Percentiles rank a stretch among this genome's conserved stretches.
phyloP scores from a whole-genome alignment of 2,797 vertebrate species.

The Dicrostonyx torquatus region DNA sequence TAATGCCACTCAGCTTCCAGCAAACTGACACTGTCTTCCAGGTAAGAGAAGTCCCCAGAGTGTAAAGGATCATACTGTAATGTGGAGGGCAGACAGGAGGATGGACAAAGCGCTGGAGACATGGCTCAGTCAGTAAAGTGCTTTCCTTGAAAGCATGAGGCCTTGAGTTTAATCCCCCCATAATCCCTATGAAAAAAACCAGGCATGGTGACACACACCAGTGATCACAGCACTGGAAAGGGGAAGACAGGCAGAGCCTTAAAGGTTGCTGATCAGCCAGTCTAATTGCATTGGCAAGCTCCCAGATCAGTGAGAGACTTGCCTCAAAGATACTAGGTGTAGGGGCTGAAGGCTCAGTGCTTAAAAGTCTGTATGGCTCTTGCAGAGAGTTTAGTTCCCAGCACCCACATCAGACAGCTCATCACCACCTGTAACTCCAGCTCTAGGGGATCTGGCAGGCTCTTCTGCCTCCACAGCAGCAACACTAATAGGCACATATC shows the following conservation, averaged over 20 bases:
- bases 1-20: background rate
- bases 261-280: background rate
- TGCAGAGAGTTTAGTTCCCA: background rate
- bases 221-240: background rate
- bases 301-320: background rate
- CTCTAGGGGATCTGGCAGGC: background rate
- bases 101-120: background rate
- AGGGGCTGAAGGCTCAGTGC: background rate
- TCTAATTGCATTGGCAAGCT: background rate
- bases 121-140: background rate
- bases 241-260: background rate
- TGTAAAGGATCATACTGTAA: rapidly evolving
- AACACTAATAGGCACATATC: background rate
- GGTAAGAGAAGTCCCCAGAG: background rate
- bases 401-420: background rate
- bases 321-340: background rate
- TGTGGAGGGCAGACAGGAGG: background rate
- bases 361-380: background rate
- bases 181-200: background rate
- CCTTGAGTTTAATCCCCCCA: background rate
- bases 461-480: background rate
- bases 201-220: background rate
- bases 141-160: background rate
- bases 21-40: background rate
- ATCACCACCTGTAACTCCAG: background rate